Percentiles rank a stretch among this genome's conserved stretches.
Evolutionary conservation across 2,797 vertebrate species (phyloP).

Genomic region (Lacerta bilineata): DNA sequence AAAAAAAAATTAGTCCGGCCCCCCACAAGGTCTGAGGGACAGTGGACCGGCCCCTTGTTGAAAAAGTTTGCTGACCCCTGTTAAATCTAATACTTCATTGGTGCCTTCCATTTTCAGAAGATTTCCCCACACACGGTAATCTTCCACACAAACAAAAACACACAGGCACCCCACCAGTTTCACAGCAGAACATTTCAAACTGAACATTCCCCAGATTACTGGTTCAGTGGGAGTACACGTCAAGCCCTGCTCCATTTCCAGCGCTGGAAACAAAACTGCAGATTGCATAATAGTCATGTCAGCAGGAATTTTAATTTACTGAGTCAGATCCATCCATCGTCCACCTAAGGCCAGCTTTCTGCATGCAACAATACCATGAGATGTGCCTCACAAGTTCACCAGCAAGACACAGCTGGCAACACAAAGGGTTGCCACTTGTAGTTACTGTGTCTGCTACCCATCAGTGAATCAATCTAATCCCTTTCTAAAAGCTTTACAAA

Average conservation of each 20-base stretch:
- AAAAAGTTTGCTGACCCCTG: too few relatives aligned
- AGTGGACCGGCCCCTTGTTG: too few relatives aligned
- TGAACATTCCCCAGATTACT: conserved; percentile 10
- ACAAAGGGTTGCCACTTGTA: background rate
- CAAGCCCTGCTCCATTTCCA: background rate
- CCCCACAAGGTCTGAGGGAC: too few relatives aligned
- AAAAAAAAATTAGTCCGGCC: too few relatives aligned
- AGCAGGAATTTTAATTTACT: background rate
- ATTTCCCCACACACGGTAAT: background rate
- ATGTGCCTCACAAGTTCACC: background rate
- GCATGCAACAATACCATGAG: background rate
- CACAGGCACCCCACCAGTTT: background rate
- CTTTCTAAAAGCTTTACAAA: background rate
- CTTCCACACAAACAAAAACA: background rate
- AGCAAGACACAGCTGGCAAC: background rate
- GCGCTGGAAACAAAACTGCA: conserved; percentile 8
- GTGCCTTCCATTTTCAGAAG: background rate
- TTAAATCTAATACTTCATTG: too few relatives aligned
- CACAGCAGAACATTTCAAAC: conserved; percentile 2
- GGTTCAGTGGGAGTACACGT: background rate
- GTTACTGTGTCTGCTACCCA: background rate
- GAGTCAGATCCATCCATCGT: background rate
- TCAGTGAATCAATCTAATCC: background rate
- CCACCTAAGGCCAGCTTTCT: background rate
- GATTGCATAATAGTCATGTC: background rate